These are phyloP conservation scores for Chitala chitala DNA, from an alignment of 2,113 vertebrate species.

Conservation along the genomic window DNA sequence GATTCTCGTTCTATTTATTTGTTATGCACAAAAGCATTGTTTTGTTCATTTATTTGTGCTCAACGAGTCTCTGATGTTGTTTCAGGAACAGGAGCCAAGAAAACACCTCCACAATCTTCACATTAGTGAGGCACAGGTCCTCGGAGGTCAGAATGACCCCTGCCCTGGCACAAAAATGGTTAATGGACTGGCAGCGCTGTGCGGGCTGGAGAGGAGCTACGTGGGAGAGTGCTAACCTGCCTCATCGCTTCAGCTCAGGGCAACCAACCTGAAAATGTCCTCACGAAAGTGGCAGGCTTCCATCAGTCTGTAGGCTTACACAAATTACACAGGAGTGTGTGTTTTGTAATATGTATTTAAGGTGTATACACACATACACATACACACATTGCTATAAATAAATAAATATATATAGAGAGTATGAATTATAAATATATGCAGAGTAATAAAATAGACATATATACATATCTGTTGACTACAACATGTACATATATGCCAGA, in stretches of 20 bases:
- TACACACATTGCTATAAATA: no score
- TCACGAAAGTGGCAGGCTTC: background rate
- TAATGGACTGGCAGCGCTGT: background rate
- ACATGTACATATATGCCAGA: no score
- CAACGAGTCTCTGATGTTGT: background rate
- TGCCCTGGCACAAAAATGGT: background rate
- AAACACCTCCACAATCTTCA: background rate
- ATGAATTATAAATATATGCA: no score
- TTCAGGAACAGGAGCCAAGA: background rate
- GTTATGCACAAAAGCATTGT: background rate
- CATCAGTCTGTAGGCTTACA: no score
- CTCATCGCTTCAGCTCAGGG: background rate
- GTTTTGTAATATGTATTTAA: no score
- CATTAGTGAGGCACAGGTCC: background rate
- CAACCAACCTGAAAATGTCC: constrained; percentile 2
- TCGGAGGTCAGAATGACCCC: constrained; percentile 2
- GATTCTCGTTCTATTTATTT: background rate
- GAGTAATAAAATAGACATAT: no score
- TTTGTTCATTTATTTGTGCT: background rate
- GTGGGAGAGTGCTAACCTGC: no score
- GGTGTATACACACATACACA: no score
- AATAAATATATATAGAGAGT: no score
- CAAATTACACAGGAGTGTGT: no score
- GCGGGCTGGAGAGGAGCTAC: background rate
- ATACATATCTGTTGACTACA: no score